Evolutionary conservation across 2,113 vertebrate species (phyloP).

Genomic region (Lichenostomus cassidix): DNA sequence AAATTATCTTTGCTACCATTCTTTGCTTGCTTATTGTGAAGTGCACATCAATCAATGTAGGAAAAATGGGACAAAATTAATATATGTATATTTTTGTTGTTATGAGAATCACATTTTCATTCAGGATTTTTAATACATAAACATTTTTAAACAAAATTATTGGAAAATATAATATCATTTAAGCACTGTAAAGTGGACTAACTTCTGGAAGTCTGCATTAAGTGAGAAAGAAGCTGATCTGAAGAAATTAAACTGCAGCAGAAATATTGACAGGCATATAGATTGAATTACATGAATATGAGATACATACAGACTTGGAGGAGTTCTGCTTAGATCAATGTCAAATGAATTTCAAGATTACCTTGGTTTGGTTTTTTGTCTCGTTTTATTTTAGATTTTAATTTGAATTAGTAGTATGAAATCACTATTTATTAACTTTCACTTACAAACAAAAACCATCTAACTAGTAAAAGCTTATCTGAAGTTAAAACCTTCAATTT

Average conservation of each 20-base stretch:
- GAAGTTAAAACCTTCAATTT: neutral
- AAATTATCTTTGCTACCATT: neutral
- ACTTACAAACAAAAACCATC: neutral
- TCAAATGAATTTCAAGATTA: slow-evolving; percentile 57
- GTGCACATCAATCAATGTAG: neutral
- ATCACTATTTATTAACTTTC: slow-evolving; percentile 32
- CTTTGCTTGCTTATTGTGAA: neutral
- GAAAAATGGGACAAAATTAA: slow-evolving; percentile 6
- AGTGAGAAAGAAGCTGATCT: slow-evolving; percentile 45
- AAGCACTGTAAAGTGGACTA: neutral
- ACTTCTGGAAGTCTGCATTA: slow-evolving; percentile 36
- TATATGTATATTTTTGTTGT: slow-evolving; percentile 1
- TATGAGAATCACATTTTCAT: slow-evolving; percentile 31
- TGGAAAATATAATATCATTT: neutral
- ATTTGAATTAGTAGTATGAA: slow-evolving; percentile 36
- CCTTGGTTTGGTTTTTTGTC: neutral
- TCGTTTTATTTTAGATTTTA: neutral
- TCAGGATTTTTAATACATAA: neutral
- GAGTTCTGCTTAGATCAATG: slow-evolving; percentile 49
- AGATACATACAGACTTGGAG: slow-evolving; percentile 10
- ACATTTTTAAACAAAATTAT: neutral
- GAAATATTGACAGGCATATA: slow-evolving; percentile 63
- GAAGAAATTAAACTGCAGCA: slow-evolving; percentile 64
- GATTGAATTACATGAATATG: slow-evolving; percentile 58
- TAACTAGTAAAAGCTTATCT: neutral